Conservation (phyloP, 1,140 invertebrate genomes). For the Stegodyphus mimosarum region DNA sequence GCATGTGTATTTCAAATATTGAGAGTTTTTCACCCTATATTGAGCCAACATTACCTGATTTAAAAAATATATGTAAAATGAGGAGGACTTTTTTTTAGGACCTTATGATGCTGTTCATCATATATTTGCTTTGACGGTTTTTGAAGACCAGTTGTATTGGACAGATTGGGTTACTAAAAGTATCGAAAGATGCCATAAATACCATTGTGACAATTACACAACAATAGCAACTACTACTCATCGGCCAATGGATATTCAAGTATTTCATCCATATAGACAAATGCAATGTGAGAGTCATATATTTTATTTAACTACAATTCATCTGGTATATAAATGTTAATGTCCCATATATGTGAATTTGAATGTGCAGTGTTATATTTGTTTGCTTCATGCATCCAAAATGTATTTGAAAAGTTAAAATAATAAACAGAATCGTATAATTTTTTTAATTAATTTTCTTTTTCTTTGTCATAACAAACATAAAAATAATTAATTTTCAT, state of each 20-base stretch:
- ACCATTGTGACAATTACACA: constrained; percentile 73
- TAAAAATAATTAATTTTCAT: too few relatives aligned
- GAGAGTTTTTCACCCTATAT: too few relatives aligned
- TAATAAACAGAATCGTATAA: too few relatives aligned
- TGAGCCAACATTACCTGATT: too few relatives aligned
- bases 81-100: constrained; percentile 15
- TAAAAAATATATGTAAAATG: neutral
- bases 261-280: constrained; percentile 69
- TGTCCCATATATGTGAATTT: neutral
- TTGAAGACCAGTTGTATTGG: constrained; percentile 90
- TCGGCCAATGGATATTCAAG: constrained; percentile 68
- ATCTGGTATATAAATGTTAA: neutral
- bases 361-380: neutral
- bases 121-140: constrained; percentile 81
- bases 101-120: constrained; percentile 61
- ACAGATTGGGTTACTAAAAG: constrained; percentile 77
- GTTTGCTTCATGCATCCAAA: neutral
- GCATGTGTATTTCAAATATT: too few relatives aligned
- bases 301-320: neutral
- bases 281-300: constrained; percentile 65
- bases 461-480: too few relatives aligned
- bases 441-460: too few relatives aligned
- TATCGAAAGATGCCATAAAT: constrained; percentile 65
- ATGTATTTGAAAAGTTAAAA: too few relatives aligned
- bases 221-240: constrained; percentile 67